Base-by-base conservation (phyloP, 2,797 vertebrate genomes). In the Rallus crepitans region DNA sequence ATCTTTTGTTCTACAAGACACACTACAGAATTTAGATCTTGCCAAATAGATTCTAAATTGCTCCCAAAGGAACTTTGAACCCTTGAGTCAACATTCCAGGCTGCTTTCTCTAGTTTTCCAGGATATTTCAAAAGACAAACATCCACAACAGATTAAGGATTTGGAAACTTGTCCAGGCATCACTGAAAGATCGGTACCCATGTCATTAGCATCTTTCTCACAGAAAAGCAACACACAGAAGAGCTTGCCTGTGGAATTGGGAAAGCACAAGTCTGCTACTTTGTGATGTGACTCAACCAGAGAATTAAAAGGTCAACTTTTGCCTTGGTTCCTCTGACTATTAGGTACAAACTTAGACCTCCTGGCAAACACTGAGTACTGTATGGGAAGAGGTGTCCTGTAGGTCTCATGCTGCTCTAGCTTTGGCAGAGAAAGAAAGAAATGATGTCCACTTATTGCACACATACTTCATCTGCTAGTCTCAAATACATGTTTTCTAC, bases 311-410 rank as follows among this genome's bases (percentile, higher is more conserved):
- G 47, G 19, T 11, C 47, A 87, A 27, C n/a, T 66, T 64, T 61
- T 80, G 31, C 40, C 68, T 79, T 40, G 25, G 30, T 75, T 16
- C 9, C 11, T 88, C 60, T 57, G 69, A 9, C 24, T 57, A 5
- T 27, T 6, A 7, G 14, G 25, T 23, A 18, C 15, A 53, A 37
- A 0, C 28, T 61, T 3, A 3, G 52, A 8, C 10, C 20, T 65
- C 21, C 31, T 35, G 35, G 56, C 25, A 52, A 73, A 57, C 48
- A 11, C 0, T 2, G 25, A 55, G 20, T 20, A 45, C 5, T 0
- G 0, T 0, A 2, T 15, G 31, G 55, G 39, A 68, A 65, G 25
- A 35, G 17, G 14, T 9, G 13, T 47, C n/a, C 50, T 57, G 7
- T 3, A 63, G 59, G 17, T 45, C n/a, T 79, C 12, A 0, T 8